Conservation (phyloP, 2,888 invertebrate species). For the Beris chalybata region DNA sequence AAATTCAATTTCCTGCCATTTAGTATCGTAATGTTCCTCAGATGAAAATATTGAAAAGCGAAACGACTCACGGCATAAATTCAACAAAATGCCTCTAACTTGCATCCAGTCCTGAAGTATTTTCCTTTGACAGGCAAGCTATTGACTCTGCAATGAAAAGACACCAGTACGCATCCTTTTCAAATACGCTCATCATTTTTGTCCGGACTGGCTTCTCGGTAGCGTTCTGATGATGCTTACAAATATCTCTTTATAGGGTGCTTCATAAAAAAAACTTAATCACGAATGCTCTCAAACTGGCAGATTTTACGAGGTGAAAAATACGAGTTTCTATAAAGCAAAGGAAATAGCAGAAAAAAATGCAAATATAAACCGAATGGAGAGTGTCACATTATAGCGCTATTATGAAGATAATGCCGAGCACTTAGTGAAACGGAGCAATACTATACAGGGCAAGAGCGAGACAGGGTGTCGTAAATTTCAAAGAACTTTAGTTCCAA, state of each 20-base stretch:
- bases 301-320: conserved; percentile 29
- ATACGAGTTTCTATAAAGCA: conserved; percentile 3
- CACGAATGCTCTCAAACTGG: conserved; percentile 26
- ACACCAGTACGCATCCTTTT: conserved; percentile 17
- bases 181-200: conserved; percentile 1
- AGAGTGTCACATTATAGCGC: conserved; percentile 12
- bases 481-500: neutral
- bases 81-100: no score
- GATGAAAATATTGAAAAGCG: no score
- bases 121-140: neutral
- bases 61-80: no score
- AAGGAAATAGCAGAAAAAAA: neutral
- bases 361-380: neutral
- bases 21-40: neutral
- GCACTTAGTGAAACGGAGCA: conserved; percentile 19
- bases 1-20: conserved; percentile 10
- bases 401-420: conserved; percentile 21
- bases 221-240: conserved; percentile 7
- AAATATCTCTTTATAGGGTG: conserved; percentile 18
- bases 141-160: conserved; percentile 8
- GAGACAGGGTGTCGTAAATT: neutral
- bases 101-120: no score
- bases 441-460: conserved; percentile 7
- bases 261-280: conserved; percentile 29
- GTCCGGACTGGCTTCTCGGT: conserved; percentile 6